Evolutionary conservation across 2,113 vertebrate genomes (phyloP), one percentile per base, ranked within the genome.

Genomic region (Amia ocellicauda): DNA sequence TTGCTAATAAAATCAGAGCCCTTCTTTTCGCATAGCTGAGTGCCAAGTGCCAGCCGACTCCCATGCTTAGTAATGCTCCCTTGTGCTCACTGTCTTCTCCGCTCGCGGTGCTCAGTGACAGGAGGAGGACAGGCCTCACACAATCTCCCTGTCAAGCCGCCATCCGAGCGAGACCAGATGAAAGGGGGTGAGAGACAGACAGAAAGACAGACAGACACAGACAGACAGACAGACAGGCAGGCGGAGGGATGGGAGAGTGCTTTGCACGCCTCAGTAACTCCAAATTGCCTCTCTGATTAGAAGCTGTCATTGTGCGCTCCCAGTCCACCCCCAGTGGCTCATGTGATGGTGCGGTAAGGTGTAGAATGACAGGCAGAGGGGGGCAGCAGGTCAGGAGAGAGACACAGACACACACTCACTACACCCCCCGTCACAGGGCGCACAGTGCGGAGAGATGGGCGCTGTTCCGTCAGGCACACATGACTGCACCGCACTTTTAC

Each of bases 21-120:
- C 59, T 64, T 57, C 69, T 77, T 69, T 75, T 69, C 60, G 66
- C 60, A 50, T 70, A 60, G 70, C 27, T 20, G 54, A 72, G 64
- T 27, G 40, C 27, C 40, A 73, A 61, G 58, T 56, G 67, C 47
- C 69, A 63, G 62, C 63, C 5, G 31, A 67, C 54, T 63, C 58
- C 53, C 66, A 68, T 66, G 68, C 55, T 76, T 52, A 45, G n/a
- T n/a, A n/a, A 27, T 50, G 49, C 68, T 64, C 63, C 49, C 22
- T 31, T 22, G 8, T 23, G 26, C 20, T n/a, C 16, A 19, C 23
- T 5, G 43, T 14, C 43, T 42, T 64, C 27, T 22, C 19, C 17
- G 54, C 60, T 47, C 24, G 10, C 4, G 55, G 9, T 64, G 31
- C 31, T 36, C 5, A 7, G 31, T 36, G 31, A 36, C 31, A 36